phyloP scores from a whole-genome alignment of 92 coral and sea anemone genomes.

The Heteractis magnifica region DNA sequence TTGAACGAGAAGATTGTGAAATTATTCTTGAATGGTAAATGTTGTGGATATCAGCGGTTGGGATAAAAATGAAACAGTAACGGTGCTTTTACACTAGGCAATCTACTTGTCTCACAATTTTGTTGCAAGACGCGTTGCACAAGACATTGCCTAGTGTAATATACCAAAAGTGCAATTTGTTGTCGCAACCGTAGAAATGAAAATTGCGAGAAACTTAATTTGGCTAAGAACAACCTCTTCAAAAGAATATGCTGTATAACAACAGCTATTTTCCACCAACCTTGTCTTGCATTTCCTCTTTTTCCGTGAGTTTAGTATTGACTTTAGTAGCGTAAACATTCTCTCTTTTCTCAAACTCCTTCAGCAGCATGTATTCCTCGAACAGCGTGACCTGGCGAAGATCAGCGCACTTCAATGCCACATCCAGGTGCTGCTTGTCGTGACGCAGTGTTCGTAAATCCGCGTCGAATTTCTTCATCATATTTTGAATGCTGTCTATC shows the following conservation, averaged over 20 bases:
- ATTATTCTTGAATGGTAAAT: no score
- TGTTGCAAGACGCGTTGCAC: no score
- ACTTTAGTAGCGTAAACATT: conserved; percentile 93
- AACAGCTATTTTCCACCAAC: conserved; percentile 34
- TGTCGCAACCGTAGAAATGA: no score
- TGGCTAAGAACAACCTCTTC: background rate
- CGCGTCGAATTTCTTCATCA: conserved; percentile 91
- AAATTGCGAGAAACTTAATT: no score
- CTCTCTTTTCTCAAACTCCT: conserved; percentile 98
- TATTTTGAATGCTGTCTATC: conserved; percentile 64
- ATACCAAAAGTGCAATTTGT: no score
- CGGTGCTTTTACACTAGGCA: no score
- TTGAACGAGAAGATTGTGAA: no score
- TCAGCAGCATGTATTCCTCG: conserved; percentile 93
- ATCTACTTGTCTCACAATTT: no score
- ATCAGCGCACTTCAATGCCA: conserved; percentile 92
- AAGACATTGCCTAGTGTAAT: no score
- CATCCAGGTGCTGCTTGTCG: conserved; percentile 82
- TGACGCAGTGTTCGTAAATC: conserved; percentile 87
- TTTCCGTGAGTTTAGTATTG: conserved; percentile 83
- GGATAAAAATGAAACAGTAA: no score
- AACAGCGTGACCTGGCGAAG: conserved; percentile 97
- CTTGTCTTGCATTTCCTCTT: conserved; percentile 96
- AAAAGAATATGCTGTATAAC: background rate
- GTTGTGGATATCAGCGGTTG: no score